Evolutionary conservation across 2,113 vertebrate genomes (phyloP).

Genomic region (Hiodon tergisus): DNA sequence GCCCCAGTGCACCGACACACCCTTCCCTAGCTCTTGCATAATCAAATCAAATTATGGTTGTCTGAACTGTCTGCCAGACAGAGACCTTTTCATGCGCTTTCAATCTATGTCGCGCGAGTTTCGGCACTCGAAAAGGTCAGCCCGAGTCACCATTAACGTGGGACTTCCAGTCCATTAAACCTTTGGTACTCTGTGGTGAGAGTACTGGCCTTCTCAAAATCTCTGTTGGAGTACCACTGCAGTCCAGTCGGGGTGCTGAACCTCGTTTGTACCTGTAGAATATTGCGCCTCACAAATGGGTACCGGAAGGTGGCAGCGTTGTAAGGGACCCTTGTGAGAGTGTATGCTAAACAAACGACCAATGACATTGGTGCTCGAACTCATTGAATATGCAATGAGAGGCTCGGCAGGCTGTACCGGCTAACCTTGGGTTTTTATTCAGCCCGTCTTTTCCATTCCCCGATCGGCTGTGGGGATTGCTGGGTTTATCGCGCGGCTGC

Average conservation of each 20-base stretch:
- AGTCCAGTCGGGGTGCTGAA: too few relatives aligned
- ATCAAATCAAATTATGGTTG: not conserved
- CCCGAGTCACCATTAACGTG: too few relatives aligned
- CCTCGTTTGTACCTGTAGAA: not conserved
- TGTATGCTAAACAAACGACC: conserved; percentile 30
- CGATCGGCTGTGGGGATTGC: not conserved
- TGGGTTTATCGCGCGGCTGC: conserved; percentile 17
- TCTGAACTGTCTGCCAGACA: too few relatives aligned
- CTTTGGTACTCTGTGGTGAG: too few relatives aligned
- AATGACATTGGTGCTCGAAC: conserved; percentile 28
- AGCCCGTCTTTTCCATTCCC: conserved; percentile 29
- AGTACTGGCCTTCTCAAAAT: too few relatives aligned
- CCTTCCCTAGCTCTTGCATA: not conserved
- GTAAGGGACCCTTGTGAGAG: conserved; percentile 15
- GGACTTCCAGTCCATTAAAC: too few relatives aligned
- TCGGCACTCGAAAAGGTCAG: too few relatives aligned
- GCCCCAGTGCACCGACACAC: too few relatives aligned
- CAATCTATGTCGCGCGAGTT: too few relatives aligned
- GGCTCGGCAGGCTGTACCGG: conserved; percentile 30
- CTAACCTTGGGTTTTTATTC: conserved; percentile 33
- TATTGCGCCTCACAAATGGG: not conserved
- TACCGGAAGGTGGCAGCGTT: not conserved
- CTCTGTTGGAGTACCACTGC: too few relatives aligned
- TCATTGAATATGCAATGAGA: conserved; percentile 22
- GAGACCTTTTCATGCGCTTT: too few relatives aligned